Percentiles rank a stretch among this genome's conserved stretches.
These are phyloP conservation scores for Denticeps clupeoides DNA, from an alignment of 2,797 vertebrate genomes.

Conservation along the genomic window DNA sequence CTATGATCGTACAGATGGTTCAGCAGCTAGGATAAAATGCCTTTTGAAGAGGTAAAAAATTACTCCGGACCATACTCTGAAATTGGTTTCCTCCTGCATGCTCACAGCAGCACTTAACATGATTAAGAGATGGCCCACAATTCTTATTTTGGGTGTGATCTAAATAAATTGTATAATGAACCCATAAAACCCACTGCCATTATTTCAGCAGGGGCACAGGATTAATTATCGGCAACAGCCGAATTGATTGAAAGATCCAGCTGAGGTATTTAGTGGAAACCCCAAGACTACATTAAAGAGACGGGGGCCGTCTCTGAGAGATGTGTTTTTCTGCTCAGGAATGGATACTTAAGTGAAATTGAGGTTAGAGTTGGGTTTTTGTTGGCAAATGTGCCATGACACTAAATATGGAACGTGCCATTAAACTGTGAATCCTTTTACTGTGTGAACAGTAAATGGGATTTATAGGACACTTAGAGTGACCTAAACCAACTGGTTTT, in stretches of 20 bases:
- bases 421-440: background rate
- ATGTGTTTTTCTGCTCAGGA: constrained; percentile 16
- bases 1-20: constrained; percentile 21
- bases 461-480: background rate
- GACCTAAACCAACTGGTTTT: background rate
- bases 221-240: constrained; percentile 21
- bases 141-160: constrained; percentile 25
- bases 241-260: constrained; percentile 24
- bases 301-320: constrained; percentile 13
- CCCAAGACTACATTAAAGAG: constrained; percentile 24
- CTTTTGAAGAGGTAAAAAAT: constrained; percentile 31
- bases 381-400: constrained; percentile 11
- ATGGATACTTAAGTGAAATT: constrained; percentile 3
- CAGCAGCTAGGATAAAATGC: constrained; percentile 18
- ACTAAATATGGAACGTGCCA: background rate
- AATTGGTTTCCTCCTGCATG: constrained; percentile 7
- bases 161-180: constrained; percentile 34
- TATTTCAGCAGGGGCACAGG: constrained; percentile 23
- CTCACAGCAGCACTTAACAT: constrained; percentile 20
- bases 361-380: constrained; percentile 11
- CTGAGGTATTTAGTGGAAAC: constrained; percentile 21
- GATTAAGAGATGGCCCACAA: constrained; percentile 26
- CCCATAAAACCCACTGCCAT: constrained; percentile 19
- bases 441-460: background rate
- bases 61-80: constrained; percentile 12